These are phyloP conservation scores for Teleogryllus occipitalis DNA, from an alignment of 1,140 invertebrate genomes.

Conservation along the genomic window DNA sequence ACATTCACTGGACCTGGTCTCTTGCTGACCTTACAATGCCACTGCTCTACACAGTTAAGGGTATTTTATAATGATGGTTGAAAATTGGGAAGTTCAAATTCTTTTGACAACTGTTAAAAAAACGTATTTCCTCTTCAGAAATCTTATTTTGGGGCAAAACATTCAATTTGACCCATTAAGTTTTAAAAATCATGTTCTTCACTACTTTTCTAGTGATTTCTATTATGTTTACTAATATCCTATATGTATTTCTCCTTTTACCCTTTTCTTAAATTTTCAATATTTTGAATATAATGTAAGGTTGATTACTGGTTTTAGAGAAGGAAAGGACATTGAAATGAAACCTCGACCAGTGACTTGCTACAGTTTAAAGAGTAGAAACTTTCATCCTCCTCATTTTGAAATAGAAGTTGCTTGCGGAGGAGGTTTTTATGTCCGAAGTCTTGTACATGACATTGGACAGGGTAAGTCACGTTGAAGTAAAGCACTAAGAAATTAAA, in stretches of 20 bases:
- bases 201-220: background rate
- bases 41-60: too few species aligned
- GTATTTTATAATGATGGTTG: too few species aligned
- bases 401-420: conserved; percentile 28
- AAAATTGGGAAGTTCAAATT: too few species aligned
- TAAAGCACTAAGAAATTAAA: background rate
- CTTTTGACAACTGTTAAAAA: too few species aligned
- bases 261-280: background rate
- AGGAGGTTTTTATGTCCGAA: conserved; percentile 30
- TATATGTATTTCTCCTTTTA: background rate
- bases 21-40: too few species aligned
- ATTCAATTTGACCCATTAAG: background rate
- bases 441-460: conserved; percentile 29
- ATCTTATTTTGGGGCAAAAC: background rate
- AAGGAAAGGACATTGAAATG: conserved; percentile 18
- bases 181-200: background rate
- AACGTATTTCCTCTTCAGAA: too few species aligned
- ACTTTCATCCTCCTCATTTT: conserved; percentile 29
- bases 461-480: conserved; percentile 23
- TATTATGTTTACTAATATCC: background rate
- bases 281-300: background rate
- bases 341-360: conserved; percentile 22
- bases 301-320: conserved; percentile 16
- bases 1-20: too few species aligned
- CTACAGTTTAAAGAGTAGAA: conserved; percentile 23